Evolutionary conservation across 2,113 vertebrate genomes (phyloP).

Genomic region (Sporophila hypoxantha): DNA sequence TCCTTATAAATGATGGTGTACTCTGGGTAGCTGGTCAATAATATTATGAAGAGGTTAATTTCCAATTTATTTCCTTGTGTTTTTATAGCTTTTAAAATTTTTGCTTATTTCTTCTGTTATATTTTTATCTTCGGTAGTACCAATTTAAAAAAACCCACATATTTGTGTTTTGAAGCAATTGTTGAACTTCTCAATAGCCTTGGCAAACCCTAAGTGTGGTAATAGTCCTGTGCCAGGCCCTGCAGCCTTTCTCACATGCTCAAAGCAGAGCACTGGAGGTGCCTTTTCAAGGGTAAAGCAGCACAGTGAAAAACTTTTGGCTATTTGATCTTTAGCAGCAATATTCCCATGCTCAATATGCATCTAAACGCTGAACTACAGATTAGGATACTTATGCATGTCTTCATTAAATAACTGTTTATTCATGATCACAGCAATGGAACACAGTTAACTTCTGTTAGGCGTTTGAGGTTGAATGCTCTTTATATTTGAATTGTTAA

Average conservation of each 20-base stretch:
- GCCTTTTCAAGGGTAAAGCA: neutral
- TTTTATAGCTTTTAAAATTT: neutral
- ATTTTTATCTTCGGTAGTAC: accelerated
- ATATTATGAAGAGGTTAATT: neutral
- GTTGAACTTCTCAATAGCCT: neutral
- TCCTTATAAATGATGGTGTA: accelerated
- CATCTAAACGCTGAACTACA: neutral
- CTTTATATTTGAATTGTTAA: neutral
- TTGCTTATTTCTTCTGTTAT: neutral
- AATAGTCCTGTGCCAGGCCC: neutral
- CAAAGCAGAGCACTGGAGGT: neutral
- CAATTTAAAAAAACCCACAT: accelerated
- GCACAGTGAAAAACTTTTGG: neutral
- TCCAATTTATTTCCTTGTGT: neutral
- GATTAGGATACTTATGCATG: neutral
- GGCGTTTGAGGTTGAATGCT: neutral
- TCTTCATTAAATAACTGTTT: neutral
- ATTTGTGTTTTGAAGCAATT: neutral
- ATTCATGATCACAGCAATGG: neutral
- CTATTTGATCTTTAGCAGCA: neutral
- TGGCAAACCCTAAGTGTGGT: neutral
- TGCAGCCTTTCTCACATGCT: accelerated
- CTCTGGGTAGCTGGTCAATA: neutral
- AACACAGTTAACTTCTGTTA: neutral
- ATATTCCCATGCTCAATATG: neutral